These are phyloP conservation scores for Gerosis bhagava DNA, from an alignment of 2,888 invertebrate species.

Conservation along the genomic window DNA sequence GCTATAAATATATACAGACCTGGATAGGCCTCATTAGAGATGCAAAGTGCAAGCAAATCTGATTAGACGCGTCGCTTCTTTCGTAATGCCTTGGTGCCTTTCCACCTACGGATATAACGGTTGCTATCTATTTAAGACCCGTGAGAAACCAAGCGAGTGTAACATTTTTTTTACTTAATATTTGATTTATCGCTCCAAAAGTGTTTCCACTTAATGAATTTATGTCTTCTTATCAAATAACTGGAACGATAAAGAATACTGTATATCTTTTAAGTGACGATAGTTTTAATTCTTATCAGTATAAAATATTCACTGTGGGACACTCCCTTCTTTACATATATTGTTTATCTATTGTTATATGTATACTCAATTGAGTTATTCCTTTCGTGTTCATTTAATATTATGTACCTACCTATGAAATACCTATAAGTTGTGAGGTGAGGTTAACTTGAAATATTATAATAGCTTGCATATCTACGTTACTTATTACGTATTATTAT, in stretches of 20 bases:
- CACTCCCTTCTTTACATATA: constrained; percentile 1
- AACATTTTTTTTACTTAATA: too few species aligned
- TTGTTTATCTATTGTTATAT: constrained; percentile 1
- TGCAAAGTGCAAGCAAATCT: constrained; percentile 30
- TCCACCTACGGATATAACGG: constrained; percentile 7
- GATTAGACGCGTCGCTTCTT: constrained; percentile 29
- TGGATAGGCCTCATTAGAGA: constrained; percentile 36
- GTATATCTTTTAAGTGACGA: background rate
- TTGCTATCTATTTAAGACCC: constrained; percentile 5
- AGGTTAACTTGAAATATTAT: too few species aligned
- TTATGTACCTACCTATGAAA: too few species aligned
- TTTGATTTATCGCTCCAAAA: too few species aligned
- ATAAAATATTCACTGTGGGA: constrained; percentile 5
- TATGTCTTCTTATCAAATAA: constrained; percentile 19
- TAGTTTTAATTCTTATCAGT: constrained; percentile 13
- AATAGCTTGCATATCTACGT: too few species aligned
- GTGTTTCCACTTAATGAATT: too few species aligned
- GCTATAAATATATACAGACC: constrained; percentile 33
- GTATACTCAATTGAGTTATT: background rate
- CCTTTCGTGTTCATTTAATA: too few species aligned
- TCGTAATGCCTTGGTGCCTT: constrained; percentile 14
- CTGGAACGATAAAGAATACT: constrained; percentile 5
- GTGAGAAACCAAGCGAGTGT: constrained; percentile 10
- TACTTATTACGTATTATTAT: too few species aligned
- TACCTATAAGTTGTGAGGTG: too few species aligned